phyloP scores from a whole-genome alignment of 2,113 vertebrate genomes.

The Mohoua ochrocephala region DNA sequence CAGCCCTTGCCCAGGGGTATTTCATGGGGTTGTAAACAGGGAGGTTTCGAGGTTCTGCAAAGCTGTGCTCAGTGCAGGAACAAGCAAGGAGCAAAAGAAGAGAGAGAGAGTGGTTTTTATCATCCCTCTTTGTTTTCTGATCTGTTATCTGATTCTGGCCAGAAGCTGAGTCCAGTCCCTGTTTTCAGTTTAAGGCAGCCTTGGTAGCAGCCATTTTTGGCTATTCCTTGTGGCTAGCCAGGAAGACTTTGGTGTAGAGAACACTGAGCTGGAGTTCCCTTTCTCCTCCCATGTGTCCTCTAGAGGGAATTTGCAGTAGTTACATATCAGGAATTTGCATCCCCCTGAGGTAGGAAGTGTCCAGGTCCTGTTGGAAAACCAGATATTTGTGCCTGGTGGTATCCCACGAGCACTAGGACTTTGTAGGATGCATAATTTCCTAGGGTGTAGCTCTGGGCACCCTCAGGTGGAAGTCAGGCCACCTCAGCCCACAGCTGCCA shows the following conservation, averaged over 20 bases:
- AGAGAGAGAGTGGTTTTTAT: accelerated
- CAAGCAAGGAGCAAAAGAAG: neutral
- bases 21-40: neutral
- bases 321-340: neutral
- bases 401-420: neutral
- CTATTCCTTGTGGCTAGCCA: neutral
- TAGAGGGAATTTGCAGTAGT: neutral
- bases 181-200: neutral
- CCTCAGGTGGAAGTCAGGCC: neutral
- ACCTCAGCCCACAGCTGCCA: neutral
- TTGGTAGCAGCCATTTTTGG: neutral
- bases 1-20: neutral
- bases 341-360: neutral
- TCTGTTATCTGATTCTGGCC: neutral
- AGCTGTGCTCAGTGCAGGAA: neutral
- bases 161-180: neutral
- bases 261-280: neutral
- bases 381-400: neutral
- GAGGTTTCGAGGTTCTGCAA: neutral
- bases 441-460: neutral
- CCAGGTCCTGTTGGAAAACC: neutral
- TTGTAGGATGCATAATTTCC: accelerated
- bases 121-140: neutral
- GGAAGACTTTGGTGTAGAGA: neutral
- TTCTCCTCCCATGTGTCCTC: neutral